phyloP scores from a whole-genome alignment of 2,797 vertebrate species.

The Pangasius mekongensis region DNA sequence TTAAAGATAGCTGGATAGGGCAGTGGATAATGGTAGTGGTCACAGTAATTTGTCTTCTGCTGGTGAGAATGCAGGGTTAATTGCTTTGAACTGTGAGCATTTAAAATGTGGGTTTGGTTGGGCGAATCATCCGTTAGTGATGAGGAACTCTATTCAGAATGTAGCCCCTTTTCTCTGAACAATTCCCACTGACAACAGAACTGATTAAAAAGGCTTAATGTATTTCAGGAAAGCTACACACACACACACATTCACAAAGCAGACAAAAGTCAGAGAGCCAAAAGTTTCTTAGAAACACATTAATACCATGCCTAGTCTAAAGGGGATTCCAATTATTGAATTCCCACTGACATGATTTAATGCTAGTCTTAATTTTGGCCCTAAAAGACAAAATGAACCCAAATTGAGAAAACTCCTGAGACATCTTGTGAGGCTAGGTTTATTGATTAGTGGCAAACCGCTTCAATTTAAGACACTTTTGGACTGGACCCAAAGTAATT shows the following conservation, averaged over 20 bases:
- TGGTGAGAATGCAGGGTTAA: slow-evolving; percentile 15
- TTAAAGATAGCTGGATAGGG: neutral
- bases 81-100: slow-evolving; percentile 19
- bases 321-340: neutral
- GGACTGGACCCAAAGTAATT: slow-evolving; percentile 5
- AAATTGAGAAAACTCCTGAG: neutral
- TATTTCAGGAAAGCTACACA: slow-evolving; percentile 14
- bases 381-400: slow-evolving; percentile 16
- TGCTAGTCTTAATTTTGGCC: neutral
- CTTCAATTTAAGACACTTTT: slow-evolving; percentile 9
- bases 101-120: slow-evolving; percentile 16
- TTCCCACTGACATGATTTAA: slow-evolving; percentile 2
- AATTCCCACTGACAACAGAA: slow-evolving; percentile 13
- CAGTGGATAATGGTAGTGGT: neutral
- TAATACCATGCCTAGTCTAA: slow-evolving; percentile 8
- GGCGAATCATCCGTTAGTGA: neutral
- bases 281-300: slow-evolving; percentile 7
- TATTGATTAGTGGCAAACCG: slow-evolving; percentile 13
- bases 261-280: neutral
- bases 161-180: slow-evolving; percentile 17
- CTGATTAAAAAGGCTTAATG: slow-evolving; percentile 23
- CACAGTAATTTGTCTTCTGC: slow-evolving; percentile 2
- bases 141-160: slow-evolving; percentile 15
- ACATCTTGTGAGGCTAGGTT: neutral
- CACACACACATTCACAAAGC: neutral